Evolutionary conservation across 2,888 invertebrate species (phyloP), one percentile per base, ranked within the genome.

Genomic region (Crematogaster levior): DNA sequence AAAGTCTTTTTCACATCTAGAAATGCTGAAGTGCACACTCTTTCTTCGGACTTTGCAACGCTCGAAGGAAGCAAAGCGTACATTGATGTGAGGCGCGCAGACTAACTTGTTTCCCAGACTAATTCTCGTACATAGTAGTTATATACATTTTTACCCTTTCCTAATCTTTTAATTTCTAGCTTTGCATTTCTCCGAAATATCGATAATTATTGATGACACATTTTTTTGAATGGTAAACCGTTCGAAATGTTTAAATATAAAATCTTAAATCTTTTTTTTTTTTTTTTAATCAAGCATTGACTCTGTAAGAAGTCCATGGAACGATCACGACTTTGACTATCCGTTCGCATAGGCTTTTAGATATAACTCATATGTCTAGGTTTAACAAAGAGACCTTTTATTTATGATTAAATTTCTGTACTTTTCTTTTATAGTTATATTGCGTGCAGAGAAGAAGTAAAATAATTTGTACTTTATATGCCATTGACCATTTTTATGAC

Each of bases 261-360:
- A 46, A 6, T 18, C 18, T 66, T 10, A n/a, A n/a, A n/a, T n/a
- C n/a, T n/a, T n/a, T n/a, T n/a, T n/a, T n/a, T n/a, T n/a, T n/a
- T n/a, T n/a, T n/a, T 53, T 53, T n/a, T 18, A 37, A 56, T 27
- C 2, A 24, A 72, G 6, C 24, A 5, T 53, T 10, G 24, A n/a
- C n/a, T 68, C 3, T 37, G 12, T 40, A n/a, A 72, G 27, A 40
- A 40, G 4, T 51, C 21, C 24, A 40, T 15, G 40, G 40, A 5
- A 72, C 10, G 40, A 34, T 18, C 3, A 24, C 46, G 15, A 12
- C n/a, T 27, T 53, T 79, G 68, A 70, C 63, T 61, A 84, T 70
- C 89, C 90, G 84, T 91, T 92, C 91, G 92, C 90, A 90, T 91
- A 90, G 90, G 91, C 89, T 89, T 88, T 86, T 83, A 86, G 74